These are phyloP conservation scores for Heliconius ethilla DNA, from an alignment of 2,888 invertebrate species.

Conservation along the genomic window DNA sequence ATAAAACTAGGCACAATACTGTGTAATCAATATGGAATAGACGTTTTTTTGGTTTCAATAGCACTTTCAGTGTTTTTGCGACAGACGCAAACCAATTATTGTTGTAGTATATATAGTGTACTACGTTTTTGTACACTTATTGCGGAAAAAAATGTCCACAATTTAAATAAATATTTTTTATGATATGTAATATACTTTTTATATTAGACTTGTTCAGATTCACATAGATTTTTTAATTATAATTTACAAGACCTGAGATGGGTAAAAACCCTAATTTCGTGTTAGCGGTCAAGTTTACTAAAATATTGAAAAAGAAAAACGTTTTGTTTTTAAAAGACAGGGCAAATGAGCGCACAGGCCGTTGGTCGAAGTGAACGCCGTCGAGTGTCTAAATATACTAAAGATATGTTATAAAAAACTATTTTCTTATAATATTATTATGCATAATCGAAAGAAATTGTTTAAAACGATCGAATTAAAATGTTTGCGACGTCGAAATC, in stretches of 20 bases:
- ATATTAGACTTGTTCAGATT: too few relatives aligned
- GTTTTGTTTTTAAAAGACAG: too few relatives aligned
- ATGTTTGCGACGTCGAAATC: background rate
- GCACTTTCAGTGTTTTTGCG: slow-evolving; percentile 14
- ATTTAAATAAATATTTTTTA: background rate
- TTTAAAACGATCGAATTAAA: too few relatives aligned
- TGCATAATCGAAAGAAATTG: too few relatives aligned
- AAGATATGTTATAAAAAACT: background rate
- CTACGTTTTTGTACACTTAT: background rate
- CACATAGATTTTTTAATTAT: too few relatives aligned
- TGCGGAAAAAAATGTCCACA: background rate
- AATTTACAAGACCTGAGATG: background rate
- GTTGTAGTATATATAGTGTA: background rate
- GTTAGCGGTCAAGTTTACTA: background rate
- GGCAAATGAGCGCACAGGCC: too few relatives aligned
- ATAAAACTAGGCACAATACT: slow-evolving; percentile 15
- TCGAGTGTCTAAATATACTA: too few relatives aligned
- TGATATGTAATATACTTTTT: too few relatives aligned
- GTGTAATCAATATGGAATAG: slow-evolving; percentile 17
- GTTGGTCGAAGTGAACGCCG: too few relatives aligned
- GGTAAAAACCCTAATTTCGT: background rate
- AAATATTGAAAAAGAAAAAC: too few relatives aligned
- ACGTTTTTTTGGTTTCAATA: slow-evolving; percentile 24
- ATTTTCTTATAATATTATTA: background rate
- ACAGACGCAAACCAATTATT: slow-evolving; percentile 2